These are phyloP conservation scores for Drosophila heteroneura DNA, from an alignment of 2,888 invertebrate species.

Conservation along the genomic window DNA sequence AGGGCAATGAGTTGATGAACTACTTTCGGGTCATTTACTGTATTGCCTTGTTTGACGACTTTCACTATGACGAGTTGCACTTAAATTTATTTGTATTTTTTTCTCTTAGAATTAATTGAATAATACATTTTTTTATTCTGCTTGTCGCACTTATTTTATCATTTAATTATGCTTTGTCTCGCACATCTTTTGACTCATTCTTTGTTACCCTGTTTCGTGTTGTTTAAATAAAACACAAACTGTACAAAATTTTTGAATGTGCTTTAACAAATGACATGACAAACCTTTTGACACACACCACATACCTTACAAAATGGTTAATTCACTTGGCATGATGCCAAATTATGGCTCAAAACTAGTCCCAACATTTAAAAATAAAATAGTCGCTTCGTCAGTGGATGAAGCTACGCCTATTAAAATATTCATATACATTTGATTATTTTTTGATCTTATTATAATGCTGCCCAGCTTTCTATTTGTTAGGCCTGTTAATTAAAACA, in stretches of 20 bases:
- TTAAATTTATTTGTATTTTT: background rate
- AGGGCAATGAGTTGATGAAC: constrained; percentile 22
- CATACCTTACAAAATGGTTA: background rate
- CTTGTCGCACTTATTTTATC: background rate
- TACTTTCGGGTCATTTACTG: background rate
- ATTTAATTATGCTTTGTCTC: background rate
- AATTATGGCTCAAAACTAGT: background rate
- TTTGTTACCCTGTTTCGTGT: background rate
- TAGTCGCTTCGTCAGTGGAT: background rate
- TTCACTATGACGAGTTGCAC: background rate
- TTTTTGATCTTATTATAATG: background rate
- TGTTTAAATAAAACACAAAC: background rate
- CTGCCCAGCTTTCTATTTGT: background rate
- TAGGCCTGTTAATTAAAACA: background rate
- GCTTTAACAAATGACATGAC: background rate
- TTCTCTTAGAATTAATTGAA: background rate
- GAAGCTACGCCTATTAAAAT: background rate
- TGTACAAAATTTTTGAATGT: background rate
- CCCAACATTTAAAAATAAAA: background rate
- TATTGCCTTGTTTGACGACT: background rate
- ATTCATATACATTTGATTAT: background rate
- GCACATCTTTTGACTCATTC: background rate
- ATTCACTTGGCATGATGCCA: background rate
- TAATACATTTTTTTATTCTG: background rate
- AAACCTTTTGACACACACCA: background rate